Percentiles rank a stretch among this genome's conserved stretches.
Evolutionary conservation across 1,140 invertebrate species (phyloP).

Genomic region (Platorchestia sp.): DNA sequence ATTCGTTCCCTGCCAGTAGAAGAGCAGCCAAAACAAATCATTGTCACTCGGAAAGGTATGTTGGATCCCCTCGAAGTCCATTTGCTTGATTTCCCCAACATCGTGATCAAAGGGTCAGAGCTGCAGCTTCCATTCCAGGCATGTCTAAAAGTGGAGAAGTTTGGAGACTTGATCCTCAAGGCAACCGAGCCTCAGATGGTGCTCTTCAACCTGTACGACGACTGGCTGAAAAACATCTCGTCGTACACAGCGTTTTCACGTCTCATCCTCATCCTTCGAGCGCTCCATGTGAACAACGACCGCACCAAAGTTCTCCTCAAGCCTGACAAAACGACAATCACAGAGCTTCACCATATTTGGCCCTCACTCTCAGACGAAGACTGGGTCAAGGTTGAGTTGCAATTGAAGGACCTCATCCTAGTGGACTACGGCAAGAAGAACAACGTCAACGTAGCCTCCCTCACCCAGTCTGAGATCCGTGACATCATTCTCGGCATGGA

Average conservation of each 20-base stretch:
- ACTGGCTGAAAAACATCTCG: slow-evolving; percentile 98
- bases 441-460: slow-evolving; percentile 98
- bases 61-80: slow-evolving; percentile 99
- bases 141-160: slow-evolving; percentile 99
- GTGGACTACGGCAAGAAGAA: slow-evolving; percentile 99
- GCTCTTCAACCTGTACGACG: slow-evolving; percentile 98
- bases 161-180: slow-evolving; percentile 98
- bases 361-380: slow-evolving; percentile 97
- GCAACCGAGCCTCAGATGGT: slow-evolving; percentile 99
- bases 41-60: slow-evolving; percentile 99
- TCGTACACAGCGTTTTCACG: slow-evolving; percentile 98
- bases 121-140: slow-evolving; percentile 99
- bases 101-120: slow-evolving; percentile 99
- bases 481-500: slow-evolving; percentile 99
- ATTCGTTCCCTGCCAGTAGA: slow-evolving; percentile 99
- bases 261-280: slow-evolving; percentile 95
- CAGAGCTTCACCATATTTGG: slow-evolving; percentile 99
- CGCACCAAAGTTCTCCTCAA: slow-evolving; percentile 98
- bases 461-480: slow-evolving; percentile 98
- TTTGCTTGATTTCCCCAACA: slow-evolving; percentile 99
- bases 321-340: slow-evolving; percentile 98
- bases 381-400: slow-evolving; percentile 99
- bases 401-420: slow-evolving; percentile 97
- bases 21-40: slow-evolving; percentile 99
- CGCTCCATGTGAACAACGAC: slow-evolving; percentile 99